Evolutionary conservation across 1,140 invertebrate species (phyloP), one percentile per base, ranked within the genome.

Genomic region (Papilio machaon): DNA sequence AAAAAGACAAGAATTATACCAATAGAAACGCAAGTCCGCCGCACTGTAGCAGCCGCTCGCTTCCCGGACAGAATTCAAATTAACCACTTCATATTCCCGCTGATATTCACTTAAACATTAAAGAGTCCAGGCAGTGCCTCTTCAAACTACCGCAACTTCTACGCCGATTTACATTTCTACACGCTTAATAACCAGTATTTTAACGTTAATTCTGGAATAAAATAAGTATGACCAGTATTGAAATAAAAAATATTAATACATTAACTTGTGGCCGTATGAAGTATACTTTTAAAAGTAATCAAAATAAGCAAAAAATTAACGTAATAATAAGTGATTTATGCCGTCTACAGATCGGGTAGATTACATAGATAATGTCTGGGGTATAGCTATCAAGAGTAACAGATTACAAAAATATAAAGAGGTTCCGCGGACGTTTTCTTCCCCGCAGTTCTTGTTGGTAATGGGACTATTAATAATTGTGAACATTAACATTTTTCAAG

Each of bases 71-170:
- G 88, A 91, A 91, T 91, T 91, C 87, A 91, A 91, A 91, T 91
- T 91, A 91, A 92, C 86, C 86, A 86, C 85, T 89, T 88, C 87
- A 90, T 91, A 91, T 87, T 88, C 86, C 80, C 82, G 86, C 76
- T 81, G 78, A 83, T 77, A 82, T 82, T 82, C 83, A 79, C 85
- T 88, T 83, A 90, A 91, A 91, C 87, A 91, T 89, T 78, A 58
- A 78, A 78, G 52, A 78, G 54, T 60, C 76, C 76, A 19, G 52
- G 6, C 52, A 78, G 76, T 60, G n/a, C 52, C 76, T 60, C 76
- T 78, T 43, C 54, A 78, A 30, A 60, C 76, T 38, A 43, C 38
- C 54, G 19, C 23, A 47, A 78, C 46, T 60, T 23, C 52, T 35
- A 60, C 19, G 9, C 52, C 6, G 2, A 52, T 43, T 60, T 60